Conservation (phyloP, 1,140 invertebrate species). For the Drosophila mojavensis region DNA sequence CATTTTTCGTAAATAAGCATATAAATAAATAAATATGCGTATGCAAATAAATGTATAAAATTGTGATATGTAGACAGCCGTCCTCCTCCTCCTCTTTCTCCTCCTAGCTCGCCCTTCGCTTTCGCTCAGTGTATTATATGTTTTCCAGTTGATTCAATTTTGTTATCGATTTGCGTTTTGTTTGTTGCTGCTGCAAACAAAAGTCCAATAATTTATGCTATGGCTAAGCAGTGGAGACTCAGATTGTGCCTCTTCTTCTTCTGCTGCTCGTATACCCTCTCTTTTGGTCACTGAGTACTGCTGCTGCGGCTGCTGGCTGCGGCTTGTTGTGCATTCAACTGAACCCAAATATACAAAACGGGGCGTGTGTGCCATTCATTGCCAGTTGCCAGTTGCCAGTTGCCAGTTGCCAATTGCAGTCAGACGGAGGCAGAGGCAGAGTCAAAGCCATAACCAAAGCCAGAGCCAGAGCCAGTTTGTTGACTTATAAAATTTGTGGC, state of each 20-base stretch:
- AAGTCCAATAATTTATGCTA: constrained; percentile 79
- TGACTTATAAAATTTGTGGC: constrained; percentile 18
- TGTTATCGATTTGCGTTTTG: constrained; percentile 35
- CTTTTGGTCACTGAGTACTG: neutral
- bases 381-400: constrained; percentile 3
- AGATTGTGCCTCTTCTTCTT: constrained; percentile 33
- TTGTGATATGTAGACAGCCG: neutral
- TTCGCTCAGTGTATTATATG: constrained; percentile 4
- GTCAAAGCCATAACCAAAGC: too few relatives aligned
- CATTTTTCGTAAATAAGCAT: constrained; percentile 61
- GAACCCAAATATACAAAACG: constrained; percentile 34
- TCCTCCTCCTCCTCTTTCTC: neutral
- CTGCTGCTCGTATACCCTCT: constrained; percentile 20
- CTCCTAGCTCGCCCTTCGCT: neutral
- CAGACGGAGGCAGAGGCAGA: neutral
- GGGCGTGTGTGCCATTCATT: constrained; percentile 54
- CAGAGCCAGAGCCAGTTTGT: constrained; percentile 6
- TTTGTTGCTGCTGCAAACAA: constrained; percentile 57
- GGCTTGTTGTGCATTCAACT: constrained; percentile 70
- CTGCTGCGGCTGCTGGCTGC: constrained; percentile 26
- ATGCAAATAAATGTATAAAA: constrained; percentile 35
- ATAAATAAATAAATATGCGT: constrained; percentile 62
- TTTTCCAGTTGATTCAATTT: constrained; percentile 37
- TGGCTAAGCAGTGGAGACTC: constrained; percentile 56
- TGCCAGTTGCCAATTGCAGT: neutral